A percentile compares a stretch with the other conserved stretches of the same genome.
These are phyloP conservation scores for Mystacides longicornis DNA, from an alignment of 2,888 invertebrate species.

Conservation along the genomic window DNA sequence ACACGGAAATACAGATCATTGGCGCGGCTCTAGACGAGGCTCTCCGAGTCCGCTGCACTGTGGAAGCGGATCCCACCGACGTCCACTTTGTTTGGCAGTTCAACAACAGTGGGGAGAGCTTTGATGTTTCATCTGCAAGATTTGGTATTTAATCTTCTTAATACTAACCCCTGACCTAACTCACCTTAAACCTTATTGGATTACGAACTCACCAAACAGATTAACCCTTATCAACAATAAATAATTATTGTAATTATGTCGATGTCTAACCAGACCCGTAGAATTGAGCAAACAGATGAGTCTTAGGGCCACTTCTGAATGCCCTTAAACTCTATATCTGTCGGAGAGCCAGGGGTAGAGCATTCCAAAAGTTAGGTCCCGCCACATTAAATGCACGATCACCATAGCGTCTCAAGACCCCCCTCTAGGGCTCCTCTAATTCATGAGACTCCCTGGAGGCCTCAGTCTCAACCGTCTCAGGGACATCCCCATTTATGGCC, in stretches of 20 bases:
- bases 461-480: too few relatives aligned
- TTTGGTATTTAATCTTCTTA: constrained; percentile 35
- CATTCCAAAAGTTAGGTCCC: background rate
- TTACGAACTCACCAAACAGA: too few relatives aligned
- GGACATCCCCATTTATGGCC: too few relatives aligned
- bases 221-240: too few relatives aligned
- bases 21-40: constrained; percentile 82
- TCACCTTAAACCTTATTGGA: too few relatives aligned
- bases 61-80: constrained; percentile 79
- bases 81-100: constrained; percentile 86
- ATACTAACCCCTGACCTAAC: background rate
- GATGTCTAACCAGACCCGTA: background rate
- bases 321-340: background rate
- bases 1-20: constrained; percentile 65
- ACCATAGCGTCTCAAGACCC: too few relatives aligned
- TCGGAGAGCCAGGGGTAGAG: background rate
- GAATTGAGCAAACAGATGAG: background rate
- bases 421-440: too few relatives aligned
- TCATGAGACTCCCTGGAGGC: too few relatives aligned
- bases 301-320: background rate
- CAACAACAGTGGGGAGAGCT: constrained; percentile 81
- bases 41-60: constrained; percentile 74
- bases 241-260: too few relatives aligned
- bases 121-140: constrained; percentile 65
- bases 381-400: background rate